Evolutionary conservation across 2,113 vertebrate genomes (phyloP).

Genomic region (Lynx canadensis): DNA sequence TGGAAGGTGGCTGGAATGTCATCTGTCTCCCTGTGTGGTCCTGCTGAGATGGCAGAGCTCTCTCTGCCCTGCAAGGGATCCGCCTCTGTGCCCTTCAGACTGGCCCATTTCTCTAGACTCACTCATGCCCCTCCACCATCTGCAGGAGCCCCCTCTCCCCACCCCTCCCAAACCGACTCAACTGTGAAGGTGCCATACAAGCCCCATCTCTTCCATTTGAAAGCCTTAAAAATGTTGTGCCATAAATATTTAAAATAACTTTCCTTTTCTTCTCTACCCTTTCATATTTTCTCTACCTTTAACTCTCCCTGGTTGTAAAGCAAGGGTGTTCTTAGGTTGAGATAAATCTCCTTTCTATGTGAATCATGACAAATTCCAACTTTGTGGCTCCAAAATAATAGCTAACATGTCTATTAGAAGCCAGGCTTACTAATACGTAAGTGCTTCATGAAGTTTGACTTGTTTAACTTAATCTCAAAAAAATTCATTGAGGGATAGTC

Average conservation of each 20-base stretch:
- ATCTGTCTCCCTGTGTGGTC: not conserved
- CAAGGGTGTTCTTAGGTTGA: not conserved
- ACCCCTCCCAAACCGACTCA: not conserved
- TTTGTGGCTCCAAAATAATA: not conserved
- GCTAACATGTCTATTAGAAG: not conserved
- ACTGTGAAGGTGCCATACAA: not conserved
- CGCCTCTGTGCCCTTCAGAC: not conserved
- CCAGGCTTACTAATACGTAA: not conserved
- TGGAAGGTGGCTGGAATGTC: not conserved
- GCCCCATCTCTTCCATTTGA: not conserved
- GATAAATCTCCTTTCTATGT: not conserved
- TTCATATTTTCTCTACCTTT: not conserved
- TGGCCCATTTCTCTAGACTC: not conserved
- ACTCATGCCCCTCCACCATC: not conserved
- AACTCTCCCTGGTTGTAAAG: not conserved
- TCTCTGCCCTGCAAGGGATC: not conserved
- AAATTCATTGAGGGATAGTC: not conserved
- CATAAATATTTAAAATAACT: not conserved
- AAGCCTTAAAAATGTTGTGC: not conserved
- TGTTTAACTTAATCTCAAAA: constrained; percentile 15
- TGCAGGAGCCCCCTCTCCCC: not conserved
- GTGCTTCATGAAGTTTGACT: constrained; percentile 1
- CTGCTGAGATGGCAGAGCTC: not conserved
- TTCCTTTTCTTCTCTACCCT: not conserved
- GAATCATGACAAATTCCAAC: not conserved